A percentile compares a stretch with the other conserved stretches of the same genome.
Conservation (phyloP, 2,113 vertebrate species). For the Apteryx owenii region DNA sequence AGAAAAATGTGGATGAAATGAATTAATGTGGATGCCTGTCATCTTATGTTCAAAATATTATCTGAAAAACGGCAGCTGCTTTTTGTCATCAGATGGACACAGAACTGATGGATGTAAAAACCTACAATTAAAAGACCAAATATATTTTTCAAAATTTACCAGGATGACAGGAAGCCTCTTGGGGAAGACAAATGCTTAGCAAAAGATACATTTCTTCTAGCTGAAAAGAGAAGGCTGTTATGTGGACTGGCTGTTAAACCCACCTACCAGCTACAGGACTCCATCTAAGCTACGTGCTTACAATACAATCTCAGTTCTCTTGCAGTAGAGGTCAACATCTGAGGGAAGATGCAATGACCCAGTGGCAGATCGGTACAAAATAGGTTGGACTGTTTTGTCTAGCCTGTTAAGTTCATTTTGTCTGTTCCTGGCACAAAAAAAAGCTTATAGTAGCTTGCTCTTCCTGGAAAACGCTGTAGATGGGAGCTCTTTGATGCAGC, state of each 20-base stretch:
- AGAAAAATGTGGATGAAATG: not conserved
- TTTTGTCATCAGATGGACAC: not conserved
- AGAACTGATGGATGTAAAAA: not conserved
- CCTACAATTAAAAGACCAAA: not conserved
- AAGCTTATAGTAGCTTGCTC: not conserved
- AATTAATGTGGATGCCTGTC: not conserved
- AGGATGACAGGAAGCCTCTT: not conserved
- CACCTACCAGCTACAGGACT: not conserved
- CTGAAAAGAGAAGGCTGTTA: not conserved
- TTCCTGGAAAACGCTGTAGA: not conserved
- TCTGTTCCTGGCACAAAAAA: not conserved
- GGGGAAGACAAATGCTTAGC: not conserved
- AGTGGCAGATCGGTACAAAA: not conserved
- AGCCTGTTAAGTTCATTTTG: not conserved
- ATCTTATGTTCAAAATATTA: not conserved
- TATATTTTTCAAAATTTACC: not conserved
- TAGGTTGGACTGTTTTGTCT: not conserved
- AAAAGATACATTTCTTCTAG: not conserved
- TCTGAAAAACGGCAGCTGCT: not conserved
- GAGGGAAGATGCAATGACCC: not conserved
- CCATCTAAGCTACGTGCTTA: not conserved
- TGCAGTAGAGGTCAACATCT: not conserved
- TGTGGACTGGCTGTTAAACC: not conserved
- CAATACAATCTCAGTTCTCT: rapidly evolving
- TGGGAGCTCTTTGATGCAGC: not conserved